Conservation (phyloP, 1,140 invertebrate genomes). For the Drosophila nannoptera region DNA sequence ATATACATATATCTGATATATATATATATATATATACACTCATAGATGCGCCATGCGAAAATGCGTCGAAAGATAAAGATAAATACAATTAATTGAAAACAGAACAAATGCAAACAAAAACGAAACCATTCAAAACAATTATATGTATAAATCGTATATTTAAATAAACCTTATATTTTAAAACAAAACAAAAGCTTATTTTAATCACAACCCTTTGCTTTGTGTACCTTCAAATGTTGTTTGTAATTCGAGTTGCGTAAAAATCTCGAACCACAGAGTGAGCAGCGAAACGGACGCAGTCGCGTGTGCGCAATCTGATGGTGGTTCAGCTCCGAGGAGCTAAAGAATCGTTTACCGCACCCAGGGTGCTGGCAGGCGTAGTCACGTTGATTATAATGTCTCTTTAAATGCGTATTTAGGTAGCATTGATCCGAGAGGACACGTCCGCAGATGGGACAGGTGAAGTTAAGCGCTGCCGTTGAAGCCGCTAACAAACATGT, state of each 20-base stretch:
- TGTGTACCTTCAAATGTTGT: conserved; percentile 88
- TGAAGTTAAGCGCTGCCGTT: conserved; percentile 45
- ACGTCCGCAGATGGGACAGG: conserved; percentile 60
- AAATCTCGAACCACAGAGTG: conserved; percentile 86
- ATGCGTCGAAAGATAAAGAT: conserved; percentile 26
- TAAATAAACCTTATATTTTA: conserved; percentile 27
- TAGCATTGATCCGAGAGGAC: conserved; percentile 67
- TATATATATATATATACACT: conserved; percentile 16
- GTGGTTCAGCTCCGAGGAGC: conserved; percentile 69
- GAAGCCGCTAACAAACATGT: too few relatives aligned
- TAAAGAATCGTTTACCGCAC: conserved; percentile 67
- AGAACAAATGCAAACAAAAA: conserved; percentile 15
- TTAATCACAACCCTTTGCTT: background rate
- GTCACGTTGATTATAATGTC: conserved; percentile 66
- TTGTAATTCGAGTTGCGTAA: conserved; percentile 92
- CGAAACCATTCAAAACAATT: conserved; percentile 28
- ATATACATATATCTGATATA: conserved; percentile 18
- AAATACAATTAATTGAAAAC: conserved; percentile 19
- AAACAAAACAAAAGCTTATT: conserved; percentile 3
- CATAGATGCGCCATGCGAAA: conserved; percentile 12
- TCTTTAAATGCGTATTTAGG: conserved; percentile 61
- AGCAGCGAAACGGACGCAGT: conserved; percentile 87
- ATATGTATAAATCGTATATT: conserved; percentile 49
- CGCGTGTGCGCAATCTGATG: conserved; percentile 89
- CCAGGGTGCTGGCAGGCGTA: conserved; percentile 42